Percentiles rank a stretch among this genome's conserved stretches.
phyloP scores from a whole-genome alignment of 2,888 invertebrate species.

The Hofmannophila pseudospretella region DNA sequence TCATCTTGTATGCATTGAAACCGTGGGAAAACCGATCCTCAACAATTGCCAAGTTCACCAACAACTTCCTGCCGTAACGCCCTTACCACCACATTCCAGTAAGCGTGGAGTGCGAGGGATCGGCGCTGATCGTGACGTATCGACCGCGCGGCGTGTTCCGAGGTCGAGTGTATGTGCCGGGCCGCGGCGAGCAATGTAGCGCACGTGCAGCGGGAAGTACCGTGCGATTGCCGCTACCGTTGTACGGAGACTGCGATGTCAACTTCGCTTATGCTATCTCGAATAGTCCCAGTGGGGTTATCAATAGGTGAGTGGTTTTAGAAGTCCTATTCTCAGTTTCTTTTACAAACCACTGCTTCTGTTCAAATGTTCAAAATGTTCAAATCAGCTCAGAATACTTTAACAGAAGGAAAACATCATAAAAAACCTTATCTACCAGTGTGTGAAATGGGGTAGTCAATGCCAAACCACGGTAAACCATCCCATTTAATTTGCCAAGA shows the following conservation, averaged over 20 bases:
- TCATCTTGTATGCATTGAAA: too few relatives aligned
- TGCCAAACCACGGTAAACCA: too few relatives aligned
- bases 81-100: slow-evolving; percentile 69
- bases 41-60: too few relatives aligned
- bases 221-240: slow-evolving; percentile 78
- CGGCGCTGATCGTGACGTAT: slow-evolving; percentile 83
- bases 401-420: too few relatives aligned
- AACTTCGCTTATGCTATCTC: slow-evolving; percentile 72
- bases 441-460: too few relatives aligned
- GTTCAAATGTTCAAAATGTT: too few relatives aligned
- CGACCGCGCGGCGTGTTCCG: slow-evolving; percentile 79
- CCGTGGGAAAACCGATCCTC: too few relatives aligned
- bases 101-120: slow-evolving; percentile 85
- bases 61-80: too few relatives aligned
- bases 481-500: too few relatives aligned
- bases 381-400: too few relatives aligned
- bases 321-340: neutral
- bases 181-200: slow-evolving; percentile 85
- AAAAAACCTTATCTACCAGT: too few relatives aligned
- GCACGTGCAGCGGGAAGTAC: slow-evolving; percentile 59
- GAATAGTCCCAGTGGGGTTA: slow-evolving; percentile 56
- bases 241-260: slow-evolving; percentile 78
- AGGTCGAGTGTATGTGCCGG: slow-evolving; percentile 89
- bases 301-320: slow-evolving; percentile 69
- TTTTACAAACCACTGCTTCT: too few relatives aligned